Evolutionary conservation across 2,888 invertebrate species (phyloP).

Genomic region (Polyploca ridens): DNA sequence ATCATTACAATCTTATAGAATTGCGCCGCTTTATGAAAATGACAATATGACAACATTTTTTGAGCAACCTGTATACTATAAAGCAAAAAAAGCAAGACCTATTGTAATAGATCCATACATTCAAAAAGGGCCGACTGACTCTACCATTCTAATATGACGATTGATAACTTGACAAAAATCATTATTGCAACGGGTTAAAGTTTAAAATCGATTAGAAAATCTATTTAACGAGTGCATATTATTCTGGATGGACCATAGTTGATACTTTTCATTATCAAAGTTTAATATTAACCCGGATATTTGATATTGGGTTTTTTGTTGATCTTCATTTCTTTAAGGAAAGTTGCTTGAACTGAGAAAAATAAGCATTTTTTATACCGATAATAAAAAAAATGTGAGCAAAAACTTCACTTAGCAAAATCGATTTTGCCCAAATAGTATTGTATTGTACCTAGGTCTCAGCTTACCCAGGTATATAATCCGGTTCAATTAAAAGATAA

Average conservation of each 20-base stretch:
- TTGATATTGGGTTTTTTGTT: constrained; percentile 45
- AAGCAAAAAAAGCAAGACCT: constrained; percentile 56
- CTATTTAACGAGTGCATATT: constrained; percentile 17
- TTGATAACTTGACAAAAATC: constrained; percentile 24
- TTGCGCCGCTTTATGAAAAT: no score
- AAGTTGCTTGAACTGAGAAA: neutral
- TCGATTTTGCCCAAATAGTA: neutral
- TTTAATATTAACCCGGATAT: constrained; percentile 45
- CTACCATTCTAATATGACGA: constrained; percentile 26
- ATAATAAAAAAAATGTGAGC: neutral
- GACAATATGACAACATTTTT: neutral
- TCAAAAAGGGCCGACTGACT: constrained; percentile 64
- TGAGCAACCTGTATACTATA: constrained; percentile 52
- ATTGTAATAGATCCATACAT: constrained; percentile 76
- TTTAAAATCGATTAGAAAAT: constrained; percentile 37
- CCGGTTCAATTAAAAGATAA: no score
- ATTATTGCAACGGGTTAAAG: constrained; percentile 43
- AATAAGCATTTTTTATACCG: neutral
- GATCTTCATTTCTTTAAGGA: neutral
- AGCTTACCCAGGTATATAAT: neutral
- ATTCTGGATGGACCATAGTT: constrained; percentile 27
- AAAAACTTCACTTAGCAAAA: neutral
- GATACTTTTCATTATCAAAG: constrained; percentile 15
- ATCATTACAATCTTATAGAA: no score
- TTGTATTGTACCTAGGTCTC: neutral